Evolutionary conservation across 2,888 invertebrate species (phyloP), one percentile per base, ranked within the genome.

Genomic region (Coelogynopora nodosa): DNA sequence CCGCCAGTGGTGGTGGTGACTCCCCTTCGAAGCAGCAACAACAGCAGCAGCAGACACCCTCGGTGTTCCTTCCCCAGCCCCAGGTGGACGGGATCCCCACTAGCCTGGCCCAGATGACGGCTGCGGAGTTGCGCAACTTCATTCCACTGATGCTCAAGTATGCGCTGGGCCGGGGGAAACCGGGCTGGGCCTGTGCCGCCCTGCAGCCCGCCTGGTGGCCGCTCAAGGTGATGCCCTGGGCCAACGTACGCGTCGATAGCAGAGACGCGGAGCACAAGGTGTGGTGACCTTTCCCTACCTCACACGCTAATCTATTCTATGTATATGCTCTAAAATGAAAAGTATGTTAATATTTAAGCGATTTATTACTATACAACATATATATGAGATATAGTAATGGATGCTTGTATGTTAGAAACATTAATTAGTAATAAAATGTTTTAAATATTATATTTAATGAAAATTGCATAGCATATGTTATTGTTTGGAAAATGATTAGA

Each of bases 161-260:
- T 23, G 81, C 30, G n/a, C 23, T 67, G 10, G 84, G 84, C 1
- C 30, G 84, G n/a, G 67, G 2, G 23, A n/a, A 82, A 27, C 84
- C 67, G 0, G 27, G 49, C 30, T 84, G 84, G 84, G 84, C 0
- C 2, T 27, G 31, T 84, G 23, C 84, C n/a, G 31, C 31, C 0
- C 28, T 27, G 1, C 29, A 0, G 49, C 84, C 84, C 49, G 67
- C 1, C 23, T 84, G 84, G 84, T 84, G 84, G 84, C 84, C 84
- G 0, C 30, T 30, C 49, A 27, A 5, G 30, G 28, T 84, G 23
- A 27, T 84, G 84, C 84, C 84, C 31, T 84, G 84, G 84, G 27
- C 49, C 30, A 84, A 84, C 49, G 49, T 84, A 10, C 29, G 28
- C 23, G 80, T 80, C 28, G 80, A 80, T 27, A 80, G 80, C 23